Base-by-base conservation (phyloP, 2,888 invertebrate species). In the Halictus ligatus region DNA sequence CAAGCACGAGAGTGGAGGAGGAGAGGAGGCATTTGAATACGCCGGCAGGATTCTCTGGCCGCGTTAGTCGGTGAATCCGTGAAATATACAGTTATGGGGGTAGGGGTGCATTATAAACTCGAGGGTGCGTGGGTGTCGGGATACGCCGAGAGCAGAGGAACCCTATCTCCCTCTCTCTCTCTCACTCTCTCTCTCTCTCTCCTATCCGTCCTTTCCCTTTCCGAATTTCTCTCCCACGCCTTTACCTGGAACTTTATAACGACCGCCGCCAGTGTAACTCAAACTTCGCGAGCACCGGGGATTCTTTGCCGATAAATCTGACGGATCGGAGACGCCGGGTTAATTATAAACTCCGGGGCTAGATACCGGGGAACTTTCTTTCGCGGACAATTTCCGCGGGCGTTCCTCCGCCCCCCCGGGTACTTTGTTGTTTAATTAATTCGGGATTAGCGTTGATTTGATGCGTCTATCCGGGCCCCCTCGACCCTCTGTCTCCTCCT, bases 81-180 rank as follows among this genome's bases (percentile, higher is more conserved):
- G 92, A 92, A 92, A 92, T 92, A 92, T 92, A 92, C 92, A 92
- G 91, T 90, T 91, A 89, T 88, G 54, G 54, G 89, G 88, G 81
- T 48, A 80, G 69, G 76, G 77, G 69, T 69, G 77, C 77, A 78
- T 78, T 78, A 78, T 78, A 91, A 91, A 88, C 88, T 88, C 85
- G 89, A 88, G 88, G 81, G 83, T 81, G 79, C 81, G 79, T 75
- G 83, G 81, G 79, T 85, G 80, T 75, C 76, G 86, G 67, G 84
- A 71, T 78, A 82, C 78, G 88, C 86, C 86, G 87, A 89, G 87
- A 85, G 89, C 88, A 88, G 88, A 81, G 54, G 21, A 54, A 89
- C 85, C 85, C 89, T 86, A 87, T 88, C 89, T 88, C 91, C 85
- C 87, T 88, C 87, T 87, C 60, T 80, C 87, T 80, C 35, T 73